phyloP scores from a whole-genome alignment of 1,140 invertebrate species.

The Danaus plexippus region DNA sequence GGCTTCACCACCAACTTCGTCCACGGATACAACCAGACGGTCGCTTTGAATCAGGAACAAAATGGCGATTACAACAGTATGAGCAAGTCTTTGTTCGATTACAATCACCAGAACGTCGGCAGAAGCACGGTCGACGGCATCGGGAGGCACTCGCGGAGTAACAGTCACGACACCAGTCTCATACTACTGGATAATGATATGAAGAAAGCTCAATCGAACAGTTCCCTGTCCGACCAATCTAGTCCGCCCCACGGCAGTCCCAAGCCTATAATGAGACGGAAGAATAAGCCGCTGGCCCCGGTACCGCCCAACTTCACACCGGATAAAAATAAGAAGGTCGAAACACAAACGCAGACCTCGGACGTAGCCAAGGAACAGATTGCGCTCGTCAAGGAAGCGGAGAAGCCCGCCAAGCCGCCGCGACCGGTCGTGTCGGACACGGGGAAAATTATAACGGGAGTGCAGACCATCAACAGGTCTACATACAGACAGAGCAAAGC shows the following conservation, averaged over 20 bases:
- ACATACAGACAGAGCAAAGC: slow-evolving; percentile 64
- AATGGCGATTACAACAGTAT: slow-evolving; percentile 72
- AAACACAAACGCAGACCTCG: slow-evolving; percentile 28
- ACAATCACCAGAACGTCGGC: slow-evolving; percentile 33
- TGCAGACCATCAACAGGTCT: slow-evolving; percentile 68
- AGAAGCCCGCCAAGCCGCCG: slow-evolving; percentile 74
- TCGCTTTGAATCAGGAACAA: slow-evolving; percentile 46
- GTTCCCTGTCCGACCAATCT: slow-evolving; percentile 76
- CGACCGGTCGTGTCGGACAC: slow-evolving; percentile 65
- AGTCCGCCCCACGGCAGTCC: slow-evolving; percentile 81
- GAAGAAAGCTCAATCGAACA: slow-evolving; percentile 78
- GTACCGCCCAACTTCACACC: slow-evolving; percentile 74
- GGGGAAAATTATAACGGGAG: slow-evolving; percentile 60
- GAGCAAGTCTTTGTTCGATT: slow-evolving; percentile 64
- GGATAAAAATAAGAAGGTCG: slow-evolving; percentile 53
- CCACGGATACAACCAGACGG: slow-evolving; percentile 56
- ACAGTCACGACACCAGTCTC: slow-evolving; percentile 70
- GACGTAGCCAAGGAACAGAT: slow-evolving; percentile 34
- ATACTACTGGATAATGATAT: slow-evolving; percentile 70
- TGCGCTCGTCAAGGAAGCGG: slow-evolving; percentile 34
- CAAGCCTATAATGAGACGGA: slow-evolving; percentile 79
- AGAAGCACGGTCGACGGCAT: slow-evolving; percentile 25
- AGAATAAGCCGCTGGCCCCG: slow-evolving; percentile 79
- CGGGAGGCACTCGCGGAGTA: slow-evolving; percentile 67
- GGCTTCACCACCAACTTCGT: slow-evolving; percentile 54